Evolutionary conservation across 2,888 invertebrate genomes (phyloP).

Genomic region (Caradrina clavipalpis): DNA sequence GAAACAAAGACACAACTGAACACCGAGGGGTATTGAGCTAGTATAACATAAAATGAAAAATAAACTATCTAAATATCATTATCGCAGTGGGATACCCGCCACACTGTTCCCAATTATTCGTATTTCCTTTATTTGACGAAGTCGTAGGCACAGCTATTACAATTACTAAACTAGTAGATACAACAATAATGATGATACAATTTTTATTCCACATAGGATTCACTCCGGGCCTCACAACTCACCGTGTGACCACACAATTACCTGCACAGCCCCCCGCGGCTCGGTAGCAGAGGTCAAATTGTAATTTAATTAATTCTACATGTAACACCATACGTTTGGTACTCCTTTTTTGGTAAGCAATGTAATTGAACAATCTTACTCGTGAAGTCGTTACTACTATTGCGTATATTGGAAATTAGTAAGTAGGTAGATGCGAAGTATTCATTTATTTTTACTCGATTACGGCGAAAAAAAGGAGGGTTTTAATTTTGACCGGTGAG

Average conservation of each 20-base stretch:
- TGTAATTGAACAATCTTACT: conserved; percentile 48
- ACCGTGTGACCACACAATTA: conserved; percentile 73
- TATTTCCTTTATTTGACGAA: too few relatives aligned
- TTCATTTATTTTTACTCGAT: not conserved
- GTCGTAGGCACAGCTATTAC: too few relatives aligned
- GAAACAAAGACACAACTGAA: too few relatives aligned
- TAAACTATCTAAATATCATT: too few relatives aligned
- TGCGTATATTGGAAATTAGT: not conserved
- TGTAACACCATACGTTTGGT: conserved; percentile 23
- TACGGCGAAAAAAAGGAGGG: too few relatives aligned
- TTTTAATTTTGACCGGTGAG: too few relatives aligned
- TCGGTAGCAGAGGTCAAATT: conserved; percentile 85
- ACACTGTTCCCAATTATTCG: too few relatives aligned
- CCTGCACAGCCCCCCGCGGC: conserved; percentile 70
- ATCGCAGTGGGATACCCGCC: too few relatives aligned
- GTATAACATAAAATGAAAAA: too few relatives aligned
- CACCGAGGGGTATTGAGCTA: too few relatives aligned
- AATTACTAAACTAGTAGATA: too few relatives aligned
- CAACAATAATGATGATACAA: not conserved
- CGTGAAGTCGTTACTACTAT: not conserved
- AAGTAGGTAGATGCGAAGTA: not conserved
- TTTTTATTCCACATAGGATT: not conserved
- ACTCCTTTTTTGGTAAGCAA: conserved; percentile 52
- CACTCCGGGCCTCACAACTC: conserved; percentile 9
- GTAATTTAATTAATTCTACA: conserved; percentile 85